Percentiles rank a stretch among this genome's conserved stretches.
phyloP scores from a whole-genome alignment of 2,888 invertebrate genomes.

The Galerucella nymphaeae region DNA sequence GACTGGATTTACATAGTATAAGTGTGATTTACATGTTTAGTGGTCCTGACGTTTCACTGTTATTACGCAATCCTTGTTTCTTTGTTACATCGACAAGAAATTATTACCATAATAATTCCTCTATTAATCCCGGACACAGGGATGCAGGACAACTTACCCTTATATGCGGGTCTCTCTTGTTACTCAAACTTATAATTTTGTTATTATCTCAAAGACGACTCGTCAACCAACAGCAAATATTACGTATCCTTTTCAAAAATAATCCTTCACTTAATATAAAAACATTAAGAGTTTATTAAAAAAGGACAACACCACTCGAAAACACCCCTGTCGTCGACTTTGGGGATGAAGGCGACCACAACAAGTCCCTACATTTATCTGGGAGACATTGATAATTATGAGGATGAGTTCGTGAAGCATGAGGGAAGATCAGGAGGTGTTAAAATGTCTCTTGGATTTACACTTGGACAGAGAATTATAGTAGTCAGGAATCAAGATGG shows the following conservation, averaged over 20 bases:
- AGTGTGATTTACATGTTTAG: constrained; percentile 57
- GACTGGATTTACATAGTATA: constrained; percentile 55
- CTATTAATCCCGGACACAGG: constrained; percentile 17
- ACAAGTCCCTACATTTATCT: constrained; percentile 21
- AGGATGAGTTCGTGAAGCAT: constrained; percentile 20
- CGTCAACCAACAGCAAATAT: not conserved
- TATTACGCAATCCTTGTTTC: constrained; percentile 47
- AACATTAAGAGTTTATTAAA: too few species aligned
- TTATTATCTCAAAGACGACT: not conserved
- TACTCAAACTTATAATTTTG: constrained; percentile 9
- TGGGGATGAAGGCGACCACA: not conserved
- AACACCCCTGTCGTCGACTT: not conserved
- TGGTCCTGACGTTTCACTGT: constrained; percentile 54
- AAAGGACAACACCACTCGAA: not conserved
- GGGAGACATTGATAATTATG: constrained; percentile 30
- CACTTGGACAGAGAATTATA: constrained; percentile 27
- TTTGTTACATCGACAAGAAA: constrained; percentile 34
- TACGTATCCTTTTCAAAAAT: too few species aligned
- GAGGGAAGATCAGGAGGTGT: constrained; percentile 29
- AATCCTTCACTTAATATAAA: too few species aligned
- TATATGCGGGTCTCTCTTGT: not conserved
- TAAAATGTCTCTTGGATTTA: constrained; percentile 26
- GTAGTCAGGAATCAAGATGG: constrained; percentile 2
- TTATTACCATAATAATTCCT: constrained; percentile 38
- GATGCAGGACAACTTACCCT: constrained; percentile 3